Evolutionary conservation across 2,797 vertebrate species (phyloP), one percentile per base, ranked within the genome.

Genomic region (Premnoplex brunnescens): DNA sequence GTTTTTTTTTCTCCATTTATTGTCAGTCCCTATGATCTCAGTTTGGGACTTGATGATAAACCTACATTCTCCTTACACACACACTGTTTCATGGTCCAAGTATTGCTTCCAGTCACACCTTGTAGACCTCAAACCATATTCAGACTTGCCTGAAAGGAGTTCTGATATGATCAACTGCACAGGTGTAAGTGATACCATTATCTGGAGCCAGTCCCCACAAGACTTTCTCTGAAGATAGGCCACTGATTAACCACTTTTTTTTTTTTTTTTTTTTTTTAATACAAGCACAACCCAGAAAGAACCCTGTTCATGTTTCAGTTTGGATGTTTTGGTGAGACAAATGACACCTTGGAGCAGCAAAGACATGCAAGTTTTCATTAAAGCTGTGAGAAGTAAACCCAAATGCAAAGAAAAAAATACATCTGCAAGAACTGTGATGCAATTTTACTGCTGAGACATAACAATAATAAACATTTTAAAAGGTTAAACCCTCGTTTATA

Each of bases 401-500:
- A 37, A 88, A 89, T 19, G 36, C 49, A 62, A 71, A 20, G 39
- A 36, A 60, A 26, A 26, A 84, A 91, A 32, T 13, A 34, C 30
- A 81, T 52, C 52, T 81, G 73, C 62, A 83, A 66, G 81, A 85
- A 43, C 1, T 69, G 39, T 28, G 67, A 74, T 85, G 83, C n/a
- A 68, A 12, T 80, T 95, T 88, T 78, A 77, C 46, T 32, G 49
- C 62, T 34, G 49, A 81, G 63, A 75, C 69, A 71, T 52, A 62
- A 66, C 32, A 67, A 89, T 56, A 94, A 91, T 54, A 92, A 96
- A 82, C 68, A 82, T 73, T 83, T 85, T 3, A 49, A 89, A 95
- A 92, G 78, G 60, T 88, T 95, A 93, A 95, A 44, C 49, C 78
- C 68, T 60, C 13, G 76, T 96, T 95, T 93, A 95, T 92, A 95